Evolutionary conservation across 2,113 vertebrate species (phyloP), one percentile per base, ranked within the genome.

Genomic region (Dicrurus megarhynchus): DNA sequence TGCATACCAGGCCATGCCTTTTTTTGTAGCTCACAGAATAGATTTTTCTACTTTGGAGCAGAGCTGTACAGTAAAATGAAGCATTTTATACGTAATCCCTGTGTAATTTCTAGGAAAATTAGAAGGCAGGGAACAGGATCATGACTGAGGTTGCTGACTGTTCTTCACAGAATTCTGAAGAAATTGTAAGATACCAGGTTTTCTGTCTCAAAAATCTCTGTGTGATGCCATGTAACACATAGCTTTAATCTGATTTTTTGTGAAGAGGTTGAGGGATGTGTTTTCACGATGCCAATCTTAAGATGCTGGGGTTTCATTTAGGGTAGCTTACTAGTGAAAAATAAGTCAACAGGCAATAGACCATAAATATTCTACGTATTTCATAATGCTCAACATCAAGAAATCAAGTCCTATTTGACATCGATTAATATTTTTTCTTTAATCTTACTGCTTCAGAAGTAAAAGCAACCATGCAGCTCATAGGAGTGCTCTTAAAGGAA

Each of bases 1-100:
- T 11, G 11, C 4, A 16, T 11, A 47, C 23, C 0, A 4, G 64
- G 16, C 24, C 1, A 0, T 73, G 41, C 26, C 13, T 60, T 67
- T 57, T 42, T 68, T 39, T 55, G 46, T 27, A 70, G 28, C 4
- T 12, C 42, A 32, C 13, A 32, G 39, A 59, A 55, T 9, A 44
- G 27, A 46, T 68, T 68, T 76, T 82, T 23, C 53, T 65, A 10
- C 22, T 79, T 69, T 8, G 17, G 20, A 61, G 53, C 13, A 68
- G 33, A 91, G 28, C 32, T 61, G 15, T 64, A 41, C 28, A 44
- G 28, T 74, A 73, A 91, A 80, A 52, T 32, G 22, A 73, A 13
- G 14, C 32, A 9, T 78, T 82, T 87, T 68, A 44, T 50, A 8
- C 46, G 23, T 63, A 84, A 81, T 80, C 21, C 7, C 14, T 33